Evolutionary conservation across 2,797 vertebrate species (phyloP).

Genomic region (Coluber constrictor): DNA sequence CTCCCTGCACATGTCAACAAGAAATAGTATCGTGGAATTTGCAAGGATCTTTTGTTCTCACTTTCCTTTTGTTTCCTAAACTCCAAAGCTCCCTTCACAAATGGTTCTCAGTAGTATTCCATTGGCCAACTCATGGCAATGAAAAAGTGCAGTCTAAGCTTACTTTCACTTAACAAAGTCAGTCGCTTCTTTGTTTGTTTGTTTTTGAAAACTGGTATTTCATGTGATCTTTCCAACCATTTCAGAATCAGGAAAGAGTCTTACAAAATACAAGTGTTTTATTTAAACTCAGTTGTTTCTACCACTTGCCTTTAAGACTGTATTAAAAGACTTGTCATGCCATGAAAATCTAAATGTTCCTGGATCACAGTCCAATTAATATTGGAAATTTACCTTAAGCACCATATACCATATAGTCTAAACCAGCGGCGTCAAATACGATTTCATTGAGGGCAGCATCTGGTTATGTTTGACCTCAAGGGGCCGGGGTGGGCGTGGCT

Average conservation of each 20-base stretch:
- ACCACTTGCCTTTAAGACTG: not conserved
- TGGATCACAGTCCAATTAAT: not conserved
- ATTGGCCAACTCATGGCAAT: slow-evolving; percentile 32
- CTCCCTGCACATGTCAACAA: slow-evolving; percentile 41
- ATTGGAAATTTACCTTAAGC: not conserved
- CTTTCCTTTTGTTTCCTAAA: slow-evolving; percentile 48
- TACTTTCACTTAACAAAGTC: not conserved
- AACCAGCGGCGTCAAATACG: too few relatives aligned
- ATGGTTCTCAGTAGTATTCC: slow-evolving; percentile 34
- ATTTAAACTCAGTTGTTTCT: not conserved
- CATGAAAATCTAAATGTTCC: not conserved
- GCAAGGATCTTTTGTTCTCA: slow-evolving; percentile 48
- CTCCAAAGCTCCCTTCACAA: slow-evolving; percentile 20
- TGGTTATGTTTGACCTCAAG: too few relatives aligned
- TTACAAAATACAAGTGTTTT: not conserved
- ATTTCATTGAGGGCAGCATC: too few relatives aligned
- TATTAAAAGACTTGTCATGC: not conserved
- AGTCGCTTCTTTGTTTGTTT: not conserved
- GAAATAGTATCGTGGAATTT: slow-evolving; percentile 33
- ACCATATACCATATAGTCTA: too few relatives aligned
- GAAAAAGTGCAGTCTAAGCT: not conserved
- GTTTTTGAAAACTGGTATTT: not conserved
- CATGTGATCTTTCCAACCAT: not conserved
- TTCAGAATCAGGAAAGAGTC: not conserved
- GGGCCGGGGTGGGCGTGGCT: too few relatives aligned